Base-by-base conservation (phyloP, 2,113 vertebrate species). In the Zosterops borbonicus region DNA sequence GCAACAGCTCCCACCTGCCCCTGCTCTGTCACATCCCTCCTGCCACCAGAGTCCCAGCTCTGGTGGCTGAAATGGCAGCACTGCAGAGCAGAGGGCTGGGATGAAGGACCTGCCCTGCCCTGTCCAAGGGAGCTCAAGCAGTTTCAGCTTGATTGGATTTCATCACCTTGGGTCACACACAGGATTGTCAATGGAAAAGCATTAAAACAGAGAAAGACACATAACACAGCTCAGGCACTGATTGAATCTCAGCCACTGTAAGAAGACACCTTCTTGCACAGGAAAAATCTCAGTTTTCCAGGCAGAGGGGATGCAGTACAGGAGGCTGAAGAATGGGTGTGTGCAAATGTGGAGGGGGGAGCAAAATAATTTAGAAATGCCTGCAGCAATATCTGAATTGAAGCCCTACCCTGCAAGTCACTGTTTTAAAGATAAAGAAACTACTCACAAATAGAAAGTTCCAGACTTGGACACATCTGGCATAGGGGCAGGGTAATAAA, bases 111-210 rank as follows among this genome's bases (percentile, higher is more conserved):
- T 39, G 39, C 39, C 39, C 64, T 84, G 62, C 89, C 91, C 92
- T 63, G 56, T 90, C 94, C 81, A 27, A 94, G 89, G 90, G 58
- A 95, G 68, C 93, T 93, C 13, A 14, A 68, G 92, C 77, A 97
- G 92, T 71, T 97, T 87, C 96, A 96, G 94, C 94, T 90, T 90
- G 50, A 42, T 18, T 55, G 42, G 63, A 31, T 87, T 96, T 95
- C 96, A 96, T 87, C 97, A 84, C 92, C 91, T 85, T 37, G 94
- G 96, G 92, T 96, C 95, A 92, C 88, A 94, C 91, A 55, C 84
- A 78, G 92, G 76, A 68, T 89, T 78, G 83, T 71, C 95, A 96
- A 41, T 69, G 70, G 75, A 94, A 50, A 91, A 79, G 77, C 85
- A 85, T 90, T 87, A 95, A 96, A 97, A 92, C 64, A 88, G 11